Conservation (phyloP, 2,888 invertebrate species). For the Hipparchia semele region DNA sequence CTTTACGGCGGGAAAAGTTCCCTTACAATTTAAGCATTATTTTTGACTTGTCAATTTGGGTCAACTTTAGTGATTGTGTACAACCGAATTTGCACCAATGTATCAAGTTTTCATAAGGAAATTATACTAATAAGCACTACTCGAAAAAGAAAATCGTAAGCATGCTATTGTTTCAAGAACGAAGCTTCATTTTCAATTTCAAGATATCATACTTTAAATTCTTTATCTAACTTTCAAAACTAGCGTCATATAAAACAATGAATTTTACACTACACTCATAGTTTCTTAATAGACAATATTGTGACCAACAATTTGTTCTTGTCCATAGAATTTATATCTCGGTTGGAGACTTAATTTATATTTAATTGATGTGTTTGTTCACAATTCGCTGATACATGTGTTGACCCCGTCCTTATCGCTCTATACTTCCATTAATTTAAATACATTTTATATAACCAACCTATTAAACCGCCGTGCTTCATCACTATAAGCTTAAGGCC, state of each 20-base stretch:
- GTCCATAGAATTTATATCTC: conserved; percentile 11
- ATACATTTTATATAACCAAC: no score
- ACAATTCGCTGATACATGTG: not conserved
- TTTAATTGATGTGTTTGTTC: conserved; percentile 2
- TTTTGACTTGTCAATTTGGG: no score
- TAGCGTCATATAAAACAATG: conserved; percentile 35
- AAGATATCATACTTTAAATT: conserved; percentile 22
- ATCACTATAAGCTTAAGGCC: no score
- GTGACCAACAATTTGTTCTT: conserved; percentile 22
- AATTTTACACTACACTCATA: conserved; percentile 27
- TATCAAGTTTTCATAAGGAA: not conserved
- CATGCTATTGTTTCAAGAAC: conserved; percentile 18
- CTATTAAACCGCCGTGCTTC: no score
- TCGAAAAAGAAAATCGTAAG: not conserved
- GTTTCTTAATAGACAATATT: conserved; percentile 7
- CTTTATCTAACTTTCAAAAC: conserved; percentile 29
- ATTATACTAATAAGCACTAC: not conserved
- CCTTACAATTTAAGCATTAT: not conserved
- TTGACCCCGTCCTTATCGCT: not conserved
- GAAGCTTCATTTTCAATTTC: conserved; percentile 15
- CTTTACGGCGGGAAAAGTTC: no score
- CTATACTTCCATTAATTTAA: not conserved
- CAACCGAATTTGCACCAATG: not conserved
- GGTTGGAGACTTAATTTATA: not conserved
- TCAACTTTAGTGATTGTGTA: not conserved